Conservation (phyloP, 2,888 invertebrate species). For the Rugalucina vietnamica region DNA sequence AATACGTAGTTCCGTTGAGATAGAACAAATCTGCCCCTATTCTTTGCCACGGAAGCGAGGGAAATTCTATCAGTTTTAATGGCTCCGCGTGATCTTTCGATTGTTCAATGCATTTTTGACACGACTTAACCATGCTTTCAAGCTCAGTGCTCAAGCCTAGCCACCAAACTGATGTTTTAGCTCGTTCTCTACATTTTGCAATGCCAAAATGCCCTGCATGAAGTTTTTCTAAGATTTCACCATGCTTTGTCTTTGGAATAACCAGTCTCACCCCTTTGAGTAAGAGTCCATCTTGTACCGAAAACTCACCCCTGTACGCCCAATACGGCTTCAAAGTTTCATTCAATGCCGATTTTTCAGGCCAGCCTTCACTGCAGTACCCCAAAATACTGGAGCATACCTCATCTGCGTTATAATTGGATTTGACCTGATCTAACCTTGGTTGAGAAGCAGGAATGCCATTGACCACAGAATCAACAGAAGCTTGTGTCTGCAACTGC, state of each 20-base stretch:
- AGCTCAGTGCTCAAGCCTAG: slow-evolving; percentile 44
- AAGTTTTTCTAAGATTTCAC: slow-evolving; percentile 50
- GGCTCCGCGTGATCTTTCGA: slow-evolving; percentile 53
- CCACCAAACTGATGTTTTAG: slow-evolving; percentile 59
- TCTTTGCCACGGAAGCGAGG: slow-evolving; percentile 63
- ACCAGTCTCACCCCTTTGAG: slow-evolving; percentile 42
- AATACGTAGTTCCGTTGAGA: slow-evolving; percentile 47
- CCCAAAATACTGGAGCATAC: neutral
- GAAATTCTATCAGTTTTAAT: slow-evolving; percentile 54
- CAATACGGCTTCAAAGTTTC: slow-evolving; percentile 38
- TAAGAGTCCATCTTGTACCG: slow-evolving; percentile 33
- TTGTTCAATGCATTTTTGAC: slow-evolving; percentile 48
- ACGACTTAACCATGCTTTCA: slow-evolving; percentile 51
- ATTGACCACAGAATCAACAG: slow-evolving; percentile 42
- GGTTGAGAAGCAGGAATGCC: slow-evolving; percentile 31
- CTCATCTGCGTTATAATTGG: neutral
- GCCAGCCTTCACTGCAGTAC: slow-evolving; percentile 16
- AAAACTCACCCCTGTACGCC: slow-evolving; percentile 40
- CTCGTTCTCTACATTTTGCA: slow-evolving; percentile 61
- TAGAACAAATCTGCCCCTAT: slow-evolving; percentile 65
- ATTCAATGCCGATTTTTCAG: slow-evolving; percentile 13
- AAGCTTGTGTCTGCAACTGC: slow-evolving; percentile 20
- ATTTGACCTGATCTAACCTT: neutral
- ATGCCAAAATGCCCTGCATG: slow-evolving; percentile 61
- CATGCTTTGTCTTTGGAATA: slow-evolving; percentile 39